These are phyloP conservation scores for Protonibea diacanthus DNA, from an alignment of 2,797 vertebrate species.

Conservation along the genomic window DNA sequence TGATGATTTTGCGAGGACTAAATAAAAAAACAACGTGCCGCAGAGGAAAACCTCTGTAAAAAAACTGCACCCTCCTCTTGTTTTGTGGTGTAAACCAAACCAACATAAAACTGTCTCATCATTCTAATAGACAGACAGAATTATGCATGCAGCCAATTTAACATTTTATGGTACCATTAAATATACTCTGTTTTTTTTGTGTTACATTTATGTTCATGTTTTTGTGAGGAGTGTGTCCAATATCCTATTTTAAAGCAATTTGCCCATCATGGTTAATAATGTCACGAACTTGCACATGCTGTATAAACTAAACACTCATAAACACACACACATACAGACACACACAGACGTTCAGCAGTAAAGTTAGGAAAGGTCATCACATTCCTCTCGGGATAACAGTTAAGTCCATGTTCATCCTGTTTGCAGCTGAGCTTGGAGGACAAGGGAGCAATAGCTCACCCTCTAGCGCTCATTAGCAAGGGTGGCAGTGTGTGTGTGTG, in stretches of 20 bases:
- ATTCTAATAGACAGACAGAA: not conserved
- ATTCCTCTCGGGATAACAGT: slow-evolving; percentile 46
- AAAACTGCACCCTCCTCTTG: not conserved
- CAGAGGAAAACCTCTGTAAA: no score
- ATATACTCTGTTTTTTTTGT: no score
- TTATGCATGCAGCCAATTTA: not conserved
- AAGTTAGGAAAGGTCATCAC: slow-evolving; percentile 56
- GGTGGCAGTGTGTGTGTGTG: slow-evolving; percentile 27
- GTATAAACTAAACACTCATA: not conserved
- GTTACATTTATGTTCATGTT: not conserved
- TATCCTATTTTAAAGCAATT: not conserved
- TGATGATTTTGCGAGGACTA: not conserved
- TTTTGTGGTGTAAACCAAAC: not conserved
- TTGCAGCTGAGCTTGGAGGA: slow-evolving; percentile 55
- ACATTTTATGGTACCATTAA: no score
- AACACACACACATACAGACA: slow-evolving; percentile 13
- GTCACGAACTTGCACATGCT: not conserved
- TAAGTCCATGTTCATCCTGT: slow-evolving; percentile 66
- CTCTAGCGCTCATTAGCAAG: slow-evolving; percentile 49
- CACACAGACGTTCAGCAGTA: slow-evolving; percentile 8
- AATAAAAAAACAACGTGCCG: no score
- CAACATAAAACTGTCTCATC: no score
- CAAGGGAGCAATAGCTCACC: slow-evolving; percentile 37
- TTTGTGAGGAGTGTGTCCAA: not conserved
- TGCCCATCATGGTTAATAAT: slow-evolving; percentile 9